Evolutionary conservation across 2,888 invertebrate genomes (phyloP), one percentile per base, ranked within the genome.

Genomic region (Eugnorisma glareosa): DNA sequence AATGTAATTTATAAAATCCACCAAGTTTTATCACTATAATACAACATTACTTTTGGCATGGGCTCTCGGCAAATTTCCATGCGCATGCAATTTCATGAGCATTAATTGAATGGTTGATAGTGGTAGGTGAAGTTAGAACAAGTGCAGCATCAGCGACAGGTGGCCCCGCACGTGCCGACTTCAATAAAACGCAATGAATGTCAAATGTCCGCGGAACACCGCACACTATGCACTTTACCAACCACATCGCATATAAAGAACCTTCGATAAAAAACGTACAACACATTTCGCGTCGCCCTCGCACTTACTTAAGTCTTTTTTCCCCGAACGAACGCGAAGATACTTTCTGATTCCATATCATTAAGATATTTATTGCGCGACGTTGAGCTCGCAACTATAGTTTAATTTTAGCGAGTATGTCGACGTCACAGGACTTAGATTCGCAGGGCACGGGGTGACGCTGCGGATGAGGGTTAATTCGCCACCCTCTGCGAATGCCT

Each of bases 291-390:
- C 89, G 4, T 79, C 86, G 79, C 85, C 82, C 81, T 73, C 66
- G 28, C 70, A 61, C 75, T 51, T 86, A 84, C 92, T 91, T 95
- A 93, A 51, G 92, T 80, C 93, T 86, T 92, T 95, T 91, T 91
- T 82, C 71, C 68, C 69, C 70, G 79, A 82, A 84, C 74, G 80
- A 86, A 79, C 84, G 76, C 82, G 87, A 91, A 96, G 96, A 96
- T 96, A 95, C 96, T 95, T 95, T 96, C 94, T 96, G 96, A 96
- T 96, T 96, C 96, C 94, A 95, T 96, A 95, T 96, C 96, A 96
- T 95, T 95, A 95, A 95, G 95, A 96, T 96, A 96, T 96, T 95
- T 96, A 96, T 96, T 95, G 94, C 94, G 89, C 88, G 90, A 89
- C 88, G 90, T 89, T 90, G 87, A 77, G 74, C 84, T 85, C 74